Percentiles rank a stretch among this genome's conserved stretches.
Conservation (phyloP, 2,888 invertebrate species). For the Acanthoscelides obtectus region DNA sequence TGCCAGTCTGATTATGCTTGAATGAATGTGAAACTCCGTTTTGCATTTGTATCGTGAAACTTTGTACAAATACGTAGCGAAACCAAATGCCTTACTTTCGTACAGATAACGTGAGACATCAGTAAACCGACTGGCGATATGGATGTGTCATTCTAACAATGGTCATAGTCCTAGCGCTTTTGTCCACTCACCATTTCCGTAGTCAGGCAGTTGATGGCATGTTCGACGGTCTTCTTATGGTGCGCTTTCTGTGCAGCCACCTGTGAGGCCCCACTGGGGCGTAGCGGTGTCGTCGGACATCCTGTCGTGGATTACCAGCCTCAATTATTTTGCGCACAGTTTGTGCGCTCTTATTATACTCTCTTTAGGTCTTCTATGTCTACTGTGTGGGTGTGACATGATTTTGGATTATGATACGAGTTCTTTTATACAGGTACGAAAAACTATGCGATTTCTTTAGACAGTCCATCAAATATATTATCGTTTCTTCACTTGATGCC, state of each 20-base stretch:
- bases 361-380: neutral
- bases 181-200: constrained; percentile 74
- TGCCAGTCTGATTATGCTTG: too few relatives aligned
- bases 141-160: neutral
- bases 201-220: constrained; percentile 74
- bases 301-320: constrained; percentile 43
- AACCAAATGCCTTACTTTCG: neutral
- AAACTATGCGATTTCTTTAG: too few relatives aligned
- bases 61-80: too few relatives aligned
- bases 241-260: constrained; percentile 48
- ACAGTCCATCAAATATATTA: too few relatives aligned
- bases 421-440: too few relatives aligned
- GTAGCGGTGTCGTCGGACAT: constrained; percentile 58
- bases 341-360: neutral
- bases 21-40: too few relatives aligned
- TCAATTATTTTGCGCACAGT: too few relatives aligned
- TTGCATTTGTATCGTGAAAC: too few relatives aligned
- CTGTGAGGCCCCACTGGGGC: constrained; percentile 37
- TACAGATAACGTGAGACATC: neutral
- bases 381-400: neutral
- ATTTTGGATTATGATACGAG: too few relatives aligned
- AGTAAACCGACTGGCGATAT: neutral
- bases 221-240: constrained; percentile 60
- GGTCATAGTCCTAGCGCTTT: constrained; percentile 24
- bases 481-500: too few relatives aligned